Percentiles rank a stretch among this genome's conserved stretches.
Conservation (phyloP, 2,113 vertebrate species). For the Raja brachyura region DNA sequence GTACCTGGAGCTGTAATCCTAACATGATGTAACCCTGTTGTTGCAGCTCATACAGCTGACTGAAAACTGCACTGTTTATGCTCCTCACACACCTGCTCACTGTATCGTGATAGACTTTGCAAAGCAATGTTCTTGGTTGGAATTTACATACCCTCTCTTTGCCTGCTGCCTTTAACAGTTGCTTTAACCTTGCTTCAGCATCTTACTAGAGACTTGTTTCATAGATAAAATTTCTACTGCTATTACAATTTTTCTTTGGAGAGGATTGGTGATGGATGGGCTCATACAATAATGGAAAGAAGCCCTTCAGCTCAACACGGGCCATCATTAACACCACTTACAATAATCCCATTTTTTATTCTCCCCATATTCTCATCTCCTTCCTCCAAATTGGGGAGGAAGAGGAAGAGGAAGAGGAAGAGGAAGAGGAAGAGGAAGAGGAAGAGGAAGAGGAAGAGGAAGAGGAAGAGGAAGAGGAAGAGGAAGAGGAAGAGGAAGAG, state of each 20-base stretch:
- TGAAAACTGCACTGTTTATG: not conserved
- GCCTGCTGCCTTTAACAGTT: not conserved
- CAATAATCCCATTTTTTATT: too few species aligned
- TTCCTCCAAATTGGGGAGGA: too few species aligned
- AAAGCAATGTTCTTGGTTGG: not conserved
- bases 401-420: too few species aligned
- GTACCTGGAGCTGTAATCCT: not conserved
- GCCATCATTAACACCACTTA: too few species aligned
- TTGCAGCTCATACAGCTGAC: not conserved
- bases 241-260: not conserved
- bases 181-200: not conserved
- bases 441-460: too few species aligned
- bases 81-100: not conserved
- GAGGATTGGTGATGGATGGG: not conserved
- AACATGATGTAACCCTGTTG: not conserved
- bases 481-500: too few species aligned
- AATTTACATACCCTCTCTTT: not conserved
- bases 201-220: not conserved
- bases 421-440: too few species aligned
- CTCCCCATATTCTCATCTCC: too few species aligned
- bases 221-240: not conserved
- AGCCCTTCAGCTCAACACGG: too few species aligned
- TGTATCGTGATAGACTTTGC: not conserved
- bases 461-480: too few species aligned
- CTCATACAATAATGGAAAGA: too few species aligned